A percentile compares a stretch with the other conserved stretches of the same genome.
These are phyloP conservation scores for Eilema caniola DNA, from an alignment of 2,888 invertebrate species.

Conservation along the genomic window DNA sequence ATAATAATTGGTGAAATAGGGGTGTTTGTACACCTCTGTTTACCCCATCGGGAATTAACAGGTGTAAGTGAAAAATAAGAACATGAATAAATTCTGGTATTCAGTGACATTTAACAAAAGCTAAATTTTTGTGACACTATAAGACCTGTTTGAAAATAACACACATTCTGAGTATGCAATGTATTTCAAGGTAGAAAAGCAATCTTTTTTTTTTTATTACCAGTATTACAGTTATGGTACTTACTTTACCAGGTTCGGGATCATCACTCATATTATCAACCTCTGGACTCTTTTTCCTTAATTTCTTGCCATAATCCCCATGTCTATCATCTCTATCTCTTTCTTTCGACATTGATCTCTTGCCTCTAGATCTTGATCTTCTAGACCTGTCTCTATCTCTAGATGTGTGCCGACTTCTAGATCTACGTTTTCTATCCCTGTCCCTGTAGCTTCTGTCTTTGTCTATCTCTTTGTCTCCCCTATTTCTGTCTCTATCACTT, in stretches of 20 bases:
- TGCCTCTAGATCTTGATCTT: slow-evolving; percentile 56
- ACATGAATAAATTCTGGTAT: too few relatives aligned
- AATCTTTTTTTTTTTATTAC: too few relatives aligned
- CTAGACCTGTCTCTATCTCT: slow-evolving; percentile 59
- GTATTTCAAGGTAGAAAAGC: too few relatives aligned
- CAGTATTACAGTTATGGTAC: slow-evolving; percentile 24
- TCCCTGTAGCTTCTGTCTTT: slow-evolving; percentile 59
- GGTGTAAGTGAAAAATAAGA: too few relatives aligned
- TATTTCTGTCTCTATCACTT: slow-evolving; percentile 43
- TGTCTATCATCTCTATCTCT: slow-evolving; percentile 57
- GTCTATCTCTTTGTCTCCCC: slow-evolving; percentile 56
- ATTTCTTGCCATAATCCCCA: slow-evolving; percentile 69
- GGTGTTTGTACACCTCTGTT: too few relatives aligned
- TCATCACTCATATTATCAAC: slow-evolving; percentile 89
- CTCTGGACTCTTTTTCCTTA: slow-evolving; percentile 80
- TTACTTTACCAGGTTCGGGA: slow-evolving; percentile 91
- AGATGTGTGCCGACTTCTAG: slow-evolving; percentile 61
- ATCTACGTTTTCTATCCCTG: slow-evolving; percentile 58
- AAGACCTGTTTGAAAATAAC: too few relatives aligned
- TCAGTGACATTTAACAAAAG: too few relatives aligned
- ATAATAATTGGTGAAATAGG: too few relatives aligned
- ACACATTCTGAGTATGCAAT: too few relatives aligned
- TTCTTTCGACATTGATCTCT: slow-evolving; percentile 64
- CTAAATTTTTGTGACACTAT: too few relatives aligned
- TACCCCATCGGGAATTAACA: too few relatives aligned